phyloP scores from a whole-genome alignment of 2,888 invertebrate genomes.

The Clitarchus hookeri region DNA sequence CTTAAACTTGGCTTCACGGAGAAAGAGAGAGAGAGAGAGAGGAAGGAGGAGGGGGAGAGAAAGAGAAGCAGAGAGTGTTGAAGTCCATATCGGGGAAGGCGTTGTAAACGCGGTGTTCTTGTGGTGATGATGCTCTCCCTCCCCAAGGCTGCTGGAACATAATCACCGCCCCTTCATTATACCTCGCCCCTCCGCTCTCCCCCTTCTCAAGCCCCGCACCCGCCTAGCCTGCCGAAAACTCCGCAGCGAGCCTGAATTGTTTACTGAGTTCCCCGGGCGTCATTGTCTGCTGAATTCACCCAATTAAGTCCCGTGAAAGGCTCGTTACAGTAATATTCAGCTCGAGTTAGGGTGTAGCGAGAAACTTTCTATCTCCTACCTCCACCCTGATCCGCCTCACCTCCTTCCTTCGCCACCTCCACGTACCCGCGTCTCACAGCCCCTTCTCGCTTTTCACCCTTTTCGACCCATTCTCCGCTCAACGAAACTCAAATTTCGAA shows the following conservation, averaged over 20 bases:
- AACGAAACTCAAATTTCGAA: not conserved
- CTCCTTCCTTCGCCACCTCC: conserved; percentile 32
- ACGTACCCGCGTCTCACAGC: not conserved
- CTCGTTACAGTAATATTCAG: conserved; percentile 40
- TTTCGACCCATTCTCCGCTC: not conserved
- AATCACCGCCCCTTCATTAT: conserved; percentile 4
- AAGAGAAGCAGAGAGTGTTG: not conserved
- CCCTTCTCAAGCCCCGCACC: not conserved
- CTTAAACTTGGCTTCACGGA: not conserved
- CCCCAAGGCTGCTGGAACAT: not conserved
- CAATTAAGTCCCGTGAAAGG: conserved; percentile 39
- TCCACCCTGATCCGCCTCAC: not conserved
- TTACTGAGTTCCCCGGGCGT: conserved; percentile 35
- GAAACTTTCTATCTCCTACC: conserved; percentile 37
- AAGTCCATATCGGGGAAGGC: not conserved
- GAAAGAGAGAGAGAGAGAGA: not conserved
- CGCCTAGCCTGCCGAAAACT: not conserved
- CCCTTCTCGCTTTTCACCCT: not conserved
- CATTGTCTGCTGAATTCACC: conserved; percentile 40
- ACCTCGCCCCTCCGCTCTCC: not conserved
- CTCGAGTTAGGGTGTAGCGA: conserved; percentile 35
- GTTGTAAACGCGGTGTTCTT: conserved; percentile 14
- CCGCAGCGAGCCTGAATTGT: conserved; percentile 29
- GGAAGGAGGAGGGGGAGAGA: too few species aligned
- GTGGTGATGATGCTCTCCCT: not conserved